Evolutionary conservation across 2,888 invertebrate species (phyloP), one percentile per base, ranked within the genome.

Genomic region (Thecophora atra): DNA sequence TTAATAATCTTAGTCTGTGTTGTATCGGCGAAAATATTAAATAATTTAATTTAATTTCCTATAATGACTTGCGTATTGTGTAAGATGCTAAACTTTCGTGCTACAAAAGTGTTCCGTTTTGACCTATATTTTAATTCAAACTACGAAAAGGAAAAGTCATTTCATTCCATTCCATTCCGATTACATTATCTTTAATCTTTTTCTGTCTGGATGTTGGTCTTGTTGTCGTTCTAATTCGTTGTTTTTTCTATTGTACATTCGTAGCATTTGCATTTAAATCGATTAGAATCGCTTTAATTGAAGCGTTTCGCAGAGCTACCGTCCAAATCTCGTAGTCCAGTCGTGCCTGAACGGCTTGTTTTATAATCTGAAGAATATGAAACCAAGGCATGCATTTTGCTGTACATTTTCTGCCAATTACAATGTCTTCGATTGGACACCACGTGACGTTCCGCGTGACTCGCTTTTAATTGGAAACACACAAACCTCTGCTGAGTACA

Each of bases 251-350:
- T 47, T 47, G 47, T 47, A 17, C 44, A 11, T 47, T 44, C 24
- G 44, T 19, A 71, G 44, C 67, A 72, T 74, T 74, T 72, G 68
- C 74, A 74, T 74, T 71, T 74, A 51, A 71, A 69, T 73, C 71
- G 73, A 73, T 74, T 71, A 52, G 37, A 74, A 74, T 74, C 71
- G 71, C 71, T 71, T 73, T 69, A 66, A 73, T 74, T 64, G 71
- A 63, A 17, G 21, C 19, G 21, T 21, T n/a, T 42, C 19, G 2
- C 47, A 6, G 47, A 47, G 47, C n/a, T 17, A 5, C 5, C 6
- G 11, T n/a, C 47, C 17, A 2, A 1, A 11, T 11, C 37, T 37
- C 37, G 37, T 11, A 11, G 6, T 47, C 15, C 6, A n/a, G 1
- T 47, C 47, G 3, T 17, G 47, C 17, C 47, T 47, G 17, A 17